Conservation (phyloP, 2,113 vertebrate genomes). For the Malurus elegans region DNA sequence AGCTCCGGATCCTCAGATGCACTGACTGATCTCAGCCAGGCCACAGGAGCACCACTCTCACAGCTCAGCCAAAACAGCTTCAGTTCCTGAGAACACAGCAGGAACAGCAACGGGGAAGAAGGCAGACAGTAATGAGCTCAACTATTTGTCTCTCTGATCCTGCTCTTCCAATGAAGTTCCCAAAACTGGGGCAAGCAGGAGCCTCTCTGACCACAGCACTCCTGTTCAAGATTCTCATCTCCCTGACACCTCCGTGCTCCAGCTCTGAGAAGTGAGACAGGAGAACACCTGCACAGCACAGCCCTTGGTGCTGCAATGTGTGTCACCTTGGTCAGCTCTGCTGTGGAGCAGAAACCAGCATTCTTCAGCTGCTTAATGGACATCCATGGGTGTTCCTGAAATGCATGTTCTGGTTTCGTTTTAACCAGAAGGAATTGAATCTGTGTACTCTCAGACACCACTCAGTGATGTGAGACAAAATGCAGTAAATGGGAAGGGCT, state of each 20-base stretch:
- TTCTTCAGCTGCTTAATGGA: not conserved
- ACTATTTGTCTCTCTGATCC: not conserved
- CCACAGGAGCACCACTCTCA: not conserved
- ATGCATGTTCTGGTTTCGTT: not conserved
- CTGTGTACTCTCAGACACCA: not conserved
- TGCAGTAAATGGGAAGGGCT: not conserved
- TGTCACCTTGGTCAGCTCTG: not conserved
- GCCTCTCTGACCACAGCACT: not conserved
- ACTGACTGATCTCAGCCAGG: not conserved
- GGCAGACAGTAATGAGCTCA: not conserved
- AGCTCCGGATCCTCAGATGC: accelerated
- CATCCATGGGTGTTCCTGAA: not conserved
- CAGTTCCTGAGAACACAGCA: not conserved
- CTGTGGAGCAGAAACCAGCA: not conserved
- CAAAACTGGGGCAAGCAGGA: not conserved
- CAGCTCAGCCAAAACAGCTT: not conserved
- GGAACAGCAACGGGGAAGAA: not conserved
- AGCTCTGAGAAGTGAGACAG: not conserved
- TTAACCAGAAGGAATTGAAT: not conserved
- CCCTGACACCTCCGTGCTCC: not conserved
- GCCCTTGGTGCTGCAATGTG: not conserved
- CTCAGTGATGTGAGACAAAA: not conserved
- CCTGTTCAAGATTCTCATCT: not conserved
- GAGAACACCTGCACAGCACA: not conserved
- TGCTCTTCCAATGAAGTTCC: not conserved